Conservation (phyloP, 2,113 vertebrate species). For the Gavialis gangeticus region DNA sequence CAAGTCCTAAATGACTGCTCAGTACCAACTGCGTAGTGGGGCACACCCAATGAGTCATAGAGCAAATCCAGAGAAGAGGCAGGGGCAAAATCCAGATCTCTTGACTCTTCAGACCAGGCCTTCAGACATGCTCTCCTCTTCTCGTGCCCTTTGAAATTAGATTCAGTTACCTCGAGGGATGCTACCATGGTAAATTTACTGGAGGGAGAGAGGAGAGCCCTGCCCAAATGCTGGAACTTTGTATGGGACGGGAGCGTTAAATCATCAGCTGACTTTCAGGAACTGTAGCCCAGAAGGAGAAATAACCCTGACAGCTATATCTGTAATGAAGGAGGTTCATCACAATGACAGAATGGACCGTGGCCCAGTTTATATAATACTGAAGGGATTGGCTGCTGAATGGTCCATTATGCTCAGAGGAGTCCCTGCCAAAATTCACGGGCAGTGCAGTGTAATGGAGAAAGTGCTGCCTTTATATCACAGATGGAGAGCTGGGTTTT, state of each 20-base stretch:
- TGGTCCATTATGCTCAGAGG: not conserved
- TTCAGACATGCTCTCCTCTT: not conserved
- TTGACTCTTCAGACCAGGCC: not conserved
- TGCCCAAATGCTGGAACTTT: not conserved
- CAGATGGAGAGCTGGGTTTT: not conserved
- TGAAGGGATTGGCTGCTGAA: not conserved
- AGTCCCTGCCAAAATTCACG: not conserved
- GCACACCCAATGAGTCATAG: not conserved
- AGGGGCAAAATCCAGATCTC: not conserved
- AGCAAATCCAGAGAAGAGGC: not conserved
- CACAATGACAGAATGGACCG: not conserved
- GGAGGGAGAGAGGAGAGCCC: not conserved
- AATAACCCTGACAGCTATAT: not conserved
- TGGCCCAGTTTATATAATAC: not conserved
- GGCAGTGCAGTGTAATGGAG: not conserved
- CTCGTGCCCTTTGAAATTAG: not conserved
- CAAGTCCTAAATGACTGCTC: no score
- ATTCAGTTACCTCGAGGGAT: not conserved
- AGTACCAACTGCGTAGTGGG: no score
- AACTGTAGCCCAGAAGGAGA: not conserved
- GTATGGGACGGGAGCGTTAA: no score
- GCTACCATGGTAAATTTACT: not conserved
- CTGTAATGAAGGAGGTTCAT: not conserved
- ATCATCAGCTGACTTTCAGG: not conserved
- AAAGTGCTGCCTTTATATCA: not conserved